Evolutionary conservation across 2,113 vertebrate species (phyloP), one percentile per base, ranked within the genome.

Genomic region (Arenaria interpres): DNA sequence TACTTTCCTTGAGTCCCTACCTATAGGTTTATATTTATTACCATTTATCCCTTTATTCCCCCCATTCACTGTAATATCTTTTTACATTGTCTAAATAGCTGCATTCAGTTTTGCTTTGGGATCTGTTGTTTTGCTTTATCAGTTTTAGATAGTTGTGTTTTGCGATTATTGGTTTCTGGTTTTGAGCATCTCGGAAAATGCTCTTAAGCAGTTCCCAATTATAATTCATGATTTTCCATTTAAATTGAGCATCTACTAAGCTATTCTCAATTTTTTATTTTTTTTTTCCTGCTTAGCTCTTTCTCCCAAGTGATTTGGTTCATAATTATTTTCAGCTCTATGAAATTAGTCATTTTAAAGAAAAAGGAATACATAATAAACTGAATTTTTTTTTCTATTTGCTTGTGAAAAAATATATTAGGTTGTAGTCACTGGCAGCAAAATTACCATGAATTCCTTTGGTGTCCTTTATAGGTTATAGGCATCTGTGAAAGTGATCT

Each of bases 151-250:
- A 63, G 39, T 23, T 78, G 50, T 60, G 53, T 54, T 94, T 75
- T 81, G 46, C 21, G 2, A 41, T 93, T 92, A 67, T 35, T 74
- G 28, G 22, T 84, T 78, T 63, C 51, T 84, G 39, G 28, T 54
- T 95, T 73, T 73, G 43, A 85, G 66, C 53, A 63, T 27, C 24
- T 45, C 87, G 13, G 19, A 93, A 91, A 91, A 88, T n/a, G 48
- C 27, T 95, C 51, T 85, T 89, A 92, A 91, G 87, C 46, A 30
- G 24, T 48, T 91, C 35, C 46, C 48, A 93, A 53, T 76, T 88
- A 85, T 64, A 92, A 89, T 82, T 91, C 48, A 89, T 37, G 23
- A 57, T 91, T 96, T 96, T 73, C 77, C 41, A 57, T 95, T 89
- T 95, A 83, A 93, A 91, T 45, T 48, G 66, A 95, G 35, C 33